Evolutionary conservation across 2,113 vertebrate genomes (phyloP).

Genomic region (Lathamus discolor): DNA sequence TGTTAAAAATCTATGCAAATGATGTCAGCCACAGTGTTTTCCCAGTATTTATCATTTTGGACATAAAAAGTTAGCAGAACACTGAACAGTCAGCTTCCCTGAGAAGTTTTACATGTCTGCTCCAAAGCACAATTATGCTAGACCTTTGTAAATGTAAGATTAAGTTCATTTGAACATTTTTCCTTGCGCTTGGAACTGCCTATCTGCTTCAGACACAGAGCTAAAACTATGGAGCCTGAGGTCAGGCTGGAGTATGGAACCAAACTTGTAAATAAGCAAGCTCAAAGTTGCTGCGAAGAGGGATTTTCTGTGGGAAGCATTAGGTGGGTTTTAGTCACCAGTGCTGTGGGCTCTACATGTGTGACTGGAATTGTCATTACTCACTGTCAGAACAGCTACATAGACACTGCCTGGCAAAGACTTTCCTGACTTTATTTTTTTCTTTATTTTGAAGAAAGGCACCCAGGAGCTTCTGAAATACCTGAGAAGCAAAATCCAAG

Average conservation of each 20-base stretch:
- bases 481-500: constrained; percentile 89
- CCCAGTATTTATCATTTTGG: background rate
- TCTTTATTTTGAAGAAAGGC: constrained; percentile 84
- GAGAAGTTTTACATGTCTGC: background rate
- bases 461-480: constrained; percentile 93
- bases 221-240: background rate
- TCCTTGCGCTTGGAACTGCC: background rate
- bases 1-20: background rate
- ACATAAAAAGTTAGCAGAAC: background rate
- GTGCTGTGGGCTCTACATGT: background rate
- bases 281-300: background rate
- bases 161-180: background rate
- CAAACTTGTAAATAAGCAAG: background rate
- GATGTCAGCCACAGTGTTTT: background rate
- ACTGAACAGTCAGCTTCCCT: background rate
- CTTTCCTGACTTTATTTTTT: background rate
- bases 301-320: background rate
- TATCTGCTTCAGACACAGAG: background rate
- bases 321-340: background rate
- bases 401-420: background rate
- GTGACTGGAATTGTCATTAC: background rate
- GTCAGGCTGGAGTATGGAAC: background rate
- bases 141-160: background rate
- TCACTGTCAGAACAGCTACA: background rate
- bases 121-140: background rate